A percentile compares a stretch with the other conserved stretches of the same genome.
These are phyloP conservation scores for Pagetopsis macropterus DNA, from an alignment of 2,797 vertebrate species.

Conservation along the genomic window DNA sequence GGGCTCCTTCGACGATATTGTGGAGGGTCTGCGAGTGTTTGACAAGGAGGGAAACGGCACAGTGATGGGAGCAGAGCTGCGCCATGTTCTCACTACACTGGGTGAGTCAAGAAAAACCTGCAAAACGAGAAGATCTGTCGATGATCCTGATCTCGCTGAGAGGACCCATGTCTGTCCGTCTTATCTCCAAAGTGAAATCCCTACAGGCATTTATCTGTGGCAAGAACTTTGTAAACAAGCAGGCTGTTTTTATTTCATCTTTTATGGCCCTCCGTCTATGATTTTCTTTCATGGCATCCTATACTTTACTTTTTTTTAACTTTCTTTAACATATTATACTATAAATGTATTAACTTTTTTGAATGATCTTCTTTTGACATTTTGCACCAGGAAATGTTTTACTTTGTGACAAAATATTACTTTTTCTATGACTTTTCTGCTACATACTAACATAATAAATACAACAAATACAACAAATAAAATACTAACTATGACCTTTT, in stretches of 20 bases:
- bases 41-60: conserved; percentile 96
- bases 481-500: too few relatives aligned
- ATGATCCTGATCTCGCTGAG: not conserved
- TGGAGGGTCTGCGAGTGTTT: conserved; percentile 92
- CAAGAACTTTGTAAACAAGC: not conserved
- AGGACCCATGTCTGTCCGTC: not conserved
- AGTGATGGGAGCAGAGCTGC: conserved; percentile 93
- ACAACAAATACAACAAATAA: too few relatives aligned
- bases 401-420: too few relatives aligned
- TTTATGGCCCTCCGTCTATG: not conserved
- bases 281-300: too few relatives aligned
- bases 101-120: conserved; percentile 76
- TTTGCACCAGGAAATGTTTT: too few relatives aligned
- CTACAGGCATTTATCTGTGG: not conserved
- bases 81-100: conserved; percentile 93
- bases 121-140: not conserved
- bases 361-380: too few relatives aligned
- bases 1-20: conserved; percentile 92
- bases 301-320: too few relatives aligned
- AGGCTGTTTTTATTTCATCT: not conserved
- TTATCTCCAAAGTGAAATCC: not conserved
- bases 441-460: too few relatives aligned
- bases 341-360: too few relatives aligned
- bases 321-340: too few relatives aligned
- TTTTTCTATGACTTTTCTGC: too few relatives aligned